Percentiles rank a stretch among this genome's conserved stretches.
Evolutionary conservation across 2,113 vertebrate genomes (phyloP).

Genomic region (Phocoena phocoena): DNA sequence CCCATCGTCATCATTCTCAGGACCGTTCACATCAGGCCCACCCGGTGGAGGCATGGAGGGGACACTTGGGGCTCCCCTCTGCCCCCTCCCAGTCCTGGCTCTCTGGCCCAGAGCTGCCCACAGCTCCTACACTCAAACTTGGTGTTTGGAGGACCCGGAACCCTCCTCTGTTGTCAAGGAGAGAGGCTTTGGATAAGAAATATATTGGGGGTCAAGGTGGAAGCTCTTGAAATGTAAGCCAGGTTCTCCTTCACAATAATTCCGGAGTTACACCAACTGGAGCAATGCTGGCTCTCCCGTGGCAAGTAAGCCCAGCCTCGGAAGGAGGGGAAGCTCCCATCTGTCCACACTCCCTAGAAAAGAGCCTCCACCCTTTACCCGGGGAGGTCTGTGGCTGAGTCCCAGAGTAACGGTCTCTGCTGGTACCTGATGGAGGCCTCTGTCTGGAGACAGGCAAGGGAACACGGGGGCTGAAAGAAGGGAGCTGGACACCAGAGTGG

Average conservation of each 20-base stretch:
- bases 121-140: neutral
- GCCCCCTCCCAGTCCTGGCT: neutral
- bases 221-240: neutral
- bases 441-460: neutral
- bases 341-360: neutral
- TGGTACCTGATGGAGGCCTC: neutral
- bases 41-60: neutral
- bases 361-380: neutral
- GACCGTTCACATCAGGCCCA: too few relatives aligned
- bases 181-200: neutral
- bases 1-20: neutral
- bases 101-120: neutral
- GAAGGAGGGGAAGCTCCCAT: neutral
- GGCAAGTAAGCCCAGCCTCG: neutral
- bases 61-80: neutral
- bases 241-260: neutral
- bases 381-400: neutral
- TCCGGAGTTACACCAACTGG: neutral
- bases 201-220: neutral
- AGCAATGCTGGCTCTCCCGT: neutral
- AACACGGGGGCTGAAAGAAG: neutral
- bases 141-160: neutral
- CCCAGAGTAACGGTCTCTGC: neutral
- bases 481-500: neutral
- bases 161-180: neutral